These are phyloP conservation scores for Rhinella marina DNA, from an alignment of 2,797 vertebrate species.

Conservation along the genomic window DNA sequence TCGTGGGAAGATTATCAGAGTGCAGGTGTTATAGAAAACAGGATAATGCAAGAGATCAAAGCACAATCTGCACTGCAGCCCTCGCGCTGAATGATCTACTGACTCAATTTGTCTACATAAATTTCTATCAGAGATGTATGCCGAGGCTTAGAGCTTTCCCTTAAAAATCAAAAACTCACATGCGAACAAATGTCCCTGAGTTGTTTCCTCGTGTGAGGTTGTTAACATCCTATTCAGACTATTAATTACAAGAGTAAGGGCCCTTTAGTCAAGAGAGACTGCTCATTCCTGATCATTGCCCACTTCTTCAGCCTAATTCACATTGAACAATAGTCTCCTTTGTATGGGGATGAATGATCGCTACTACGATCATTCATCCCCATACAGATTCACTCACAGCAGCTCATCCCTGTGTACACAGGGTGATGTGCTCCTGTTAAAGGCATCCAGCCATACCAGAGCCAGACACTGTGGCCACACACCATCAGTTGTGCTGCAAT, in stretches of 20 bases:
- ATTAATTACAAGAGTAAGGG: not conserved
- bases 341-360: no score
- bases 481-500: no score
- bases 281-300: no score
- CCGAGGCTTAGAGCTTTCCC: not conserved
- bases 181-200: not conserved
- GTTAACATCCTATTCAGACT: not conserved
- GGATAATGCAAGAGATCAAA: constrained; percentile 36
- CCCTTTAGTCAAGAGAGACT: no score
- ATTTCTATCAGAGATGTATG: constrained; percentile 6
- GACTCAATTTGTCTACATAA: constrained; percentile 30
- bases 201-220: not conserved
- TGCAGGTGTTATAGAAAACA: constrained; percentile 37
- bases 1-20: constrained; percentile 27
- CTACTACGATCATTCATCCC: no score
- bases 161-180: not conserved
- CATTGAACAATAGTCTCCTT: no score
- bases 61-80: constrained; percentile 30
- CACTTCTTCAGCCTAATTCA: no score
- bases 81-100: not conserved
- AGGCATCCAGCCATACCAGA: no score
- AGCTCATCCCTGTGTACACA: no score
- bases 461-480: no score
- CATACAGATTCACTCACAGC: no score
- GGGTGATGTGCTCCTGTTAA: no score